phyloP scores from a whole-genome alignment of 2,797 vertebrate genomes.

The Crocodylus rhombifer region DNA sequence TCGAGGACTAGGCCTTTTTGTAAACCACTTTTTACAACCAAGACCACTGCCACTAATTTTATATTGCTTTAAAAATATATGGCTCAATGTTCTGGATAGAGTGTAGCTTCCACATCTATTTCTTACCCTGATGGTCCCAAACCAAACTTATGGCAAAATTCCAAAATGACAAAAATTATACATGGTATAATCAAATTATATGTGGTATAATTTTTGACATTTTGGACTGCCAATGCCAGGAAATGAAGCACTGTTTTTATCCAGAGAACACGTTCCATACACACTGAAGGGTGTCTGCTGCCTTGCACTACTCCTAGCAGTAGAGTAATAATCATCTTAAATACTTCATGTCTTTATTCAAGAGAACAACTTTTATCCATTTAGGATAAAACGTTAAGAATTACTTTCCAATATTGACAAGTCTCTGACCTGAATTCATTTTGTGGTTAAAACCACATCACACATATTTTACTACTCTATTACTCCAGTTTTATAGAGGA shows the following conservation, averaged over 20 bases:
- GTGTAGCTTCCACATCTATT: not conserved
- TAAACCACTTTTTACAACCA: not conserved
- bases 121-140: not conserved
- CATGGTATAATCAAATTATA: not conserved
- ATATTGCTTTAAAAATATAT: not conserved
- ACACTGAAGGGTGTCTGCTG: conserved; percentile 20
- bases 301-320: not conserved
- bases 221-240: not conserved
- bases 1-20: not conserved
- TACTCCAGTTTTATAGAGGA: not conserved
- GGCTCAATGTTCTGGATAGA: not conserved
- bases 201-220: not conserved
- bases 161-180: not conserved
- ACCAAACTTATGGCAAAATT: not conserved
- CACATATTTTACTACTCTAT: not conserved
- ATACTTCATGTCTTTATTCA: not conserved
- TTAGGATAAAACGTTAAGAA: not conserved
- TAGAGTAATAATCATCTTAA: not conserved
- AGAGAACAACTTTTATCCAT: not conserved
- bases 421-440: not conserved
- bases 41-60: not conserved
- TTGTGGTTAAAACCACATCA: not conserved
- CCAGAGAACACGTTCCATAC: not conserved
- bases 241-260: not conserved
- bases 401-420: conserved; percentile 20